Conservation (phyloP, 1,140 invertebrate genomes). For the Pseudomyrmex gracilis region DNA sequence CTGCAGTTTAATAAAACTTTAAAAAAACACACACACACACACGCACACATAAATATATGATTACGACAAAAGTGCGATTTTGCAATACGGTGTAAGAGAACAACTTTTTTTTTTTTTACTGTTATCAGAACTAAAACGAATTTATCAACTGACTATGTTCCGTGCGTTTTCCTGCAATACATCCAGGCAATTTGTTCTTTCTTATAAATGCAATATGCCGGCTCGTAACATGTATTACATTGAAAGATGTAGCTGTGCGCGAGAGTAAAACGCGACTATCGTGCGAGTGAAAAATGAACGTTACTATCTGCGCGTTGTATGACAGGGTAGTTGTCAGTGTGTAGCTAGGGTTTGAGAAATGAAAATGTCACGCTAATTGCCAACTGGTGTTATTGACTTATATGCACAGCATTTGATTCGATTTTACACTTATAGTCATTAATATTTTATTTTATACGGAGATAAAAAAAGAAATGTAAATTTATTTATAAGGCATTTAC, state of each 20-base stretch:
- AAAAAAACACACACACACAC: too few relatives aligned
- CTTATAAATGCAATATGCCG: constrained; percentile 2
- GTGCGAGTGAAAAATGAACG: constrained; percentile 41
- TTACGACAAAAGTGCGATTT: background rate
- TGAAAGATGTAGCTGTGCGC: constrained; percentile 7
- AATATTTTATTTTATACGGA: background rate
- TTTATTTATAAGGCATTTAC: too few relatives aligned
- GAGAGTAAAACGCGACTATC: constrained; percentile 12
- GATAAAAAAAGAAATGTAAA: background rate
- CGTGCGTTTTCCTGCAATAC: background rate
- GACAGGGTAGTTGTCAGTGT: constrained; percentile 14
- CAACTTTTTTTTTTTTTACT: background rate
- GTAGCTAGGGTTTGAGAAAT: constrained; percentile 21
- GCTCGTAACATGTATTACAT: background rate
- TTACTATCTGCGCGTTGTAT: background rate
- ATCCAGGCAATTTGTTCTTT: constrained; percentile 9
- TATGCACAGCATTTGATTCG: background rate
- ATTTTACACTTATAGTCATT: too few relatives aligned
- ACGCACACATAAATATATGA: background rate
- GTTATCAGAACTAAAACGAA: background rate
- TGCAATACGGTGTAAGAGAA: background rate
- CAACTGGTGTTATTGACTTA: constrained; percentile 6
- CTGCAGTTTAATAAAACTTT: too few relatives aligned
- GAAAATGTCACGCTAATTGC: constrained; percentile 35
- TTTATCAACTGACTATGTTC: background rate